These are phyloP conservation scores for Mamestra brassicae DNA, from an alignment of 2,888 invertebrate species.

Conservation along the genomic window DNA sequence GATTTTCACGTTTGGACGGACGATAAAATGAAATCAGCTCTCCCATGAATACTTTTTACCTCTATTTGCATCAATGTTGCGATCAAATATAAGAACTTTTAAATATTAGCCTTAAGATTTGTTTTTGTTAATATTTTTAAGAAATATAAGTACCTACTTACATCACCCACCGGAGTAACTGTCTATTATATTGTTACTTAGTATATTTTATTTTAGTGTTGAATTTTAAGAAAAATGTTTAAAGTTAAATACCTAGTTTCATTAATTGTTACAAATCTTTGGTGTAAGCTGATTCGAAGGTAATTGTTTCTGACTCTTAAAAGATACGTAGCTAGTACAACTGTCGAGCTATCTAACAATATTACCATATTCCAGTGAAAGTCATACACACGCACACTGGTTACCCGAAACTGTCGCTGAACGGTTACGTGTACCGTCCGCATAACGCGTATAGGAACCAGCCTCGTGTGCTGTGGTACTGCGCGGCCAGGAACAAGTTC, in stretches of 20 bases:
- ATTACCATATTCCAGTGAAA: constrained; percentile 78
- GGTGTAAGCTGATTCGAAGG: constrained; percentile 56
- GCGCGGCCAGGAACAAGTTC: constrained; percentile 80
- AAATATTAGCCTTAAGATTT: constrained; percentile 1
- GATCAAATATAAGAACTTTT: constrained; percentile 16
- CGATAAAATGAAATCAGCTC: constrained; percentile 3
- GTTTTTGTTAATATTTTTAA: constrained; percentile 5
- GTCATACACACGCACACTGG: constrained; percentile 82
- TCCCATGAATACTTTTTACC: constrained; percentile 15
- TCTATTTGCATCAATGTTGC: constrained; percentile 1
- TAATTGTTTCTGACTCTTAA: constrained; percentile 53
- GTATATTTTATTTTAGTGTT: constrained; percentile 15
- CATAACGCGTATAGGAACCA: constrained; percentile 87
- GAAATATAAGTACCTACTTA: constrained; percentile 26
- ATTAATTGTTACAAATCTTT: constrained; percentile 33
- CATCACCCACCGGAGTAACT: constrained; percentile 49
- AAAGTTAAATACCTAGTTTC: constrained; percentile 25
- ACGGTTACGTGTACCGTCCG: constrained; percentile 84
- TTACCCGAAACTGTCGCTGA: constrained; percentile 82
- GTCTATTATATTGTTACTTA: background rate
- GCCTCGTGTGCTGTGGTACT: constrained; percentile 86
- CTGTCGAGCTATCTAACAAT: constrained; percentile 55
- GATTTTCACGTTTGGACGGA: background rate
- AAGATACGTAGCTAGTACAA: constrained; percentile 12
- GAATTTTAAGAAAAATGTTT: constrained; percentile 18